A percentile compares a stretch with the other conserved stretches of the same genome.
Evolutionary conservation across 2,113 vertebrate genomes (phyloP).

Genomic region (Tursiops truncatus): DNA sequence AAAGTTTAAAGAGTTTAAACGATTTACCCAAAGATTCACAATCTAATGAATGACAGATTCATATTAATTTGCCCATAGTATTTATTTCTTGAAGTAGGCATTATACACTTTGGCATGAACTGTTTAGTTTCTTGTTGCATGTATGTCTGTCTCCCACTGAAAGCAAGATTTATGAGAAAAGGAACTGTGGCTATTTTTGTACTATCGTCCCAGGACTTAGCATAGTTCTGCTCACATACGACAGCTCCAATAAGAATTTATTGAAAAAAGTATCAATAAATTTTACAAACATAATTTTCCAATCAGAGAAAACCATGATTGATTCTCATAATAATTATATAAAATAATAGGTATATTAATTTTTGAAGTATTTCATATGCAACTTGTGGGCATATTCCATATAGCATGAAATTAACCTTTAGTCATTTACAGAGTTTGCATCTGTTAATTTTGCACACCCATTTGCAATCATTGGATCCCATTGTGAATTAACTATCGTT

Average conservation of each 20-base stretch:
- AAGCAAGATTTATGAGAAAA: not conserved
- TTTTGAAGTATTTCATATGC: not conserved
- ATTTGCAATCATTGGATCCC: not conserved
- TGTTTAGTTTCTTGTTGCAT: not conserved
- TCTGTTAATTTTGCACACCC: not conserved
- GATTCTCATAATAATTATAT: not conserved
- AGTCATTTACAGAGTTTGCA: not conserved
- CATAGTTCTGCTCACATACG: not conserved
- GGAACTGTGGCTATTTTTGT: not conserved
- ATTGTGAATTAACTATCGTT: not conserved
- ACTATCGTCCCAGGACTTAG: not conserved
- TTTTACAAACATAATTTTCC: slow-evolving; percentile 2
- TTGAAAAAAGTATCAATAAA: not conserved
- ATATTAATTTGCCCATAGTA: not conserved
- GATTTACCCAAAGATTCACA: not conserved
- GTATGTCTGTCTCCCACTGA: not conserved
- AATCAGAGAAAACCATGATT: slow-evolving; percentile 3
- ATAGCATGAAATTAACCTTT: not conserved
- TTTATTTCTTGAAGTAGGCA: not conserved
- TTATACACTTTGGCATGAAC: not conserved
- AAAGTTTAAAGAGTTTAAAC: not conserved
- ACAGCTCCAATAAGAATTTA: not conserved
- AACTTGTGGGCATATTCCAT: not conserved
- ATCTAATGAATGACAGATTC: not conserved
- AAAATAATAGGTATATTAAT: not conserved